phyloP scores from a whole-genome alignment of 2,888 invertebrate species.

The Xylota sylvarum region DNA sequence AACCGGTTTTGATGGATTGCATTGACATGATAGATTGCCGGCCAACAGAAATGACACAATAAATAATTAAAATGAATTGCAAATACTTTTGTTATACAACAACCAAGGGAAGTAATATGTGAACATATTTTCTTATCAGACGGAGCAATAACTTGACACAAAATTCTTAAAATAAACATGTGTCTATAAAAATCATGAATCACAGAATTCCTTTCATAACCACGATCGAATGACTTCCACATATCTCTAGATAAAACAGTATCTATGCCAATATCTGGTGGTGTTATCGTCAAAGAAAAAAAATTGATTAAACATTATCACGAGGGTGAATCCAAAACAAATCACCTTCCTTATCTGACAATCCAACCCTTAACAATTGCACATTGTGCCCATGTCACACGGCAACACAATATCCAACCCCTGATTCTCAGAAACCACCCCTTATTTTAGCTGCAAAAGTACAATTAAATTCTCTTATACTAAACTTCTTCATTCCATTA shows the following conservation, averaged over 20 bases:
- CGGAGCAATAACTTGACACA: no score
- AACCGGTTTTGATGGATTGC: no score
- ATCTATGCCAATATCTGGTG: neutral
- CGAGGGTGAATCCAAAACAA: constrained; percentile 26
- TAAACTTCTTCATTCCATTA: constrained; percentile 55
- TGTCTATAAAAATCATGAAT: no score
- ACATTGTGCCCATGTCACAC: constrained; percentile 15
- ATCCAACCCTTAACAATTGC: constrained; percentile 7
- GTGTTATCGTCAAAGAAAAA: constrained; percentile 11
- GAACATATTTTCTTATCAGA: no score
- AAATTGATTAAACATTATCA: constrained; percentile 40
- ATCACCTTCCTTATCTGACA: constrained; percentile 1
- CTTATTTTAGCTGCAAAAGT: constrained; percentile 35
- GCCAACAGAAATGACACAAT: no score
- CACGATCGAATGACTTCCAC: neutral
- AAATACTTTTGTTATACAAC: no score
- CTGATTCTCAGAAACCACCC: constrained; percentile 25
- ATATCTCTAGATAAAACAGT: neutral
- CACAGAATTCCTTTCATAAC: neutral
- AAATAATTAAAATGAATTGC: no score
- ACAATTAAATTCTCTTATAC: constrained; percentile 64
- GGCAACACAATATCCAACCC: constrained; percentile 54
- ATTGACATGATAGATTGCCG: no score
- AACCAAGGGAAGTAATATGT: no score
- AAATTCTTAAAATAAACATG: no score